Percentiles rank a stretch among this genome's conserved stretches.
phyloP scores from a whole-genome alignment of 2,113 vertebrate genomes.

The Eptesicus fuscus region DNA sequence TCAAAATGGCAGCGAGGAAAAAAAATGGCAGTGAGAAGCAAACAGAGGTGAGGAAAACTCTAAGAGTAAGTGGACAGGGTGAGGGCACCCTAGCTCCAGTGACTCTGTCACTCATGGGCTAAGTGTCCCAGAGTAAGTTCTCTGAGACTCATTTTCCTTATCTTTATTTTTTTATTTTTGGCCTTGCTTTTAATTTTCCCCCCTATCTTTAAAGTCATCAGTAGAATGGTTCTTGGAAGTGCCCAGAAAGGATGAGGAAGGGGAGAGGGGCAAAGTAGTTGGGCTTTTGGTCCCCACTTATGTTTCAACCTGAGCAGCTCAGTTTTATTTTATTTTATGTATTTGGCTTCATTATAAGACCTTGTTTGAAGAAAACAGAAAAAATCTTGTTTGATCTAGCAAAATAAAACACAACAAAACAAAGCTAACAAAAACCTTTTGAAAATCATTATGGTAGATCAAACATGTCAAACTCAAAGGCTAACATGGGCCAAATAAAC shows the following conservation, averaged over 20 bases:
- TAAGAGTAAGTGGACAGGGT: background rate
- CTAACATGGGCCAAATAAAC: too few relatives aligned
- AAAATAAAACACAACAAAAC: background rate
- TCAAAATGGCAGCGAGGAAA: background rate
- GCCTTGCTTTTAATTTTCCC: too few relatives aligned
- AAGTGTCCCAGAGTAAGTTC: background rate
- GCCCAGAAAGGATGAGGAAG: background rate
- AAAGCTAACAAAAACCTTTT: background rate
- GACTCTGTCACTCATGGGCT: background rate
- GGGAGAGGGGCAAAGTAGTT: background rate
- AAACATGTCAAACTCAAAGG: too few relatives aligned
- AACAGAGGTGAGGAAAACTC: background rate
- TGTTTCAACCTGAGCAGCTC: background rate
- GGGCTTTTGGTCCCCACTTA: too few relatives aligned
- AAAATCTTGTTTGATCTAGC: background rate
- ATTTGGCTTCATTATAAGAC: background rate
- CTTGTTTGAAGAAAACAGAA: background rate
- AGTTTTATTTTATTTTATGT: slow-evolving; percentile 1
- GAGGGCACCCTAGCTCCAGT: fast-evolving
- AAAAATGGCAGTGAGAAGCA: background rate
- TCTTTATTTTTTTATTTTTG: too few relatives aligned
- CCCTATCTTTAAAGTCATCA: too few relatives aligned
- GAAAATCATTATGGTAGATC: background rate
- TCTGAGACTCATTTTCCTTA: background rate
- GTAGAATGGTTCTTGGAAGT: background rate